phyloP scores from a whole-genome alignment of 2,888 invertebrate genomes.

The Tenthredo scrophulariae region DNA sequence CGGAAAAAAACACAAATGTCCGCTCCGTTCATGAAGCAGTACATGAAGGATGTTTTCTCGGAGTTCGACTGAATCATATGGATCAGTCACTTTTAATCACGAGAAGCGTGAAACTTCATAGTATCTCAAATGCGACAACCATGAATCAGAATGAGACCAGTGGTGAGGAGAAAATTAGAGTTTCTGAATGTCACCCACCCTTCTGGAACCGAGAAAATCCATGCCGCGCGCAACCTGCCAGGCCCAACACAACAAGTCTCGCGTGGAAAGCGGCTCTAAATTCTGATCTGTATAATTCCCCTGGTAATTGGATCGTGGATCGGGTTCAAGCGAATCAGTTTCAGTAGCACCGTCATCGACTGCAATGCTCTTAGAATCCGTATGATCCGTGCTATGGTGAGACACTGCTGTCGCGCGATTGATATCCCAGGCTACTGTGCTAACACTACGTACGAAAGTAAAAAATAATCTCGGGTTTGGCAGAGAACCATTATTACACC shows the following conservation, averaged over 20 bases:
- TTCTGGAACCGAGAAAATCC: constrained; percentile 92
- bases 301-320: constrained; percentile 87
- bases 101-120: no score
- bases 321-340: constrained; percentile 82
- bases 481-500: background rate
- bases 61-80: no score
- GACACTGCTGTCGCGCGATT: background rate
- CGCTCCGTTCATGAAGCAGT: no score
- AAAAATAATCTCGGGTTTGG: no score
- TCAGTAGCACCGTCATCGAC: constrained; percentile 75
- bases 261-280: constrained; percentile 85
- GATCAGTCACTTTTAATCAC: no score
- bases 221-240: constrained; percentile 95
- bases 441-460: background rate
- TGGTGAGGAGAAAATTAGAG: background rate
- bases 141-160: background rate
- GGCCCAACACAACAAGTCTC: constrained; percentile 91
- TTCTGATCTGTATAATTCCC: constrained; percentile 84
- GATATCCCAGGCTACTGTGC: constrained; percentile 40
- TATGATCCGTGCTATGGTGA: no score
- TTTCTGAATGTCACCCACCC: constrained; percentile 79
- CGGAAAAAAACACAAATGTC: no score
- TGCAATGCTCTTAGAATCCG: constrained; percentile 14
- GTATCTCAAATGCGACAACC: no score
- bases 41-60: no score